phyloP scores from a whole-genome alignment of 2,113 vertebrate genomes.

The Carollia perspicillata region DNA sequence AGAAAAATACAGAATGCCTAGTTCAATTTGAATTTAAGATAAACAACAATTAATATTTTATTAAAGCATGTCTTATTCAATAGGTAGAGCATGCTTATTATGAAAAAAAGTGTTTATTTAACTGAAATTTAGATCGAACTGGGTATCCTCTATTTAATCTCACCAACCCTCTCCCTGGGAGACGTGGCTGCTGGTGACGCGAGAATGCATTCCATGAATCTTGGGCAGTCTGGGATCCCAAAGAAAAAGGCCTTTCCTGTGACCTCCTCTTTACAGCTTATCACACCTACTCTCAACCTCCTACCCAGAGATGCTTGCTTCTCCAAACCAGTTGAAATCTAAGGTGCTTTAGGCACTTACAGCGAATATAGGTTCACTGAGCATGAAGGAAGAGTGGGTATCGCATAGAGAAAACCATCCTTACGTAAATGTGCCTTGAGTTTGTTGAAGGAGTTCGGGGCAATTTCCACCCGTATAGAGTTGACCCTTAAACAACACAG shows the following conservation, averaged over 20 bases:
- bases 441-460: neutral
- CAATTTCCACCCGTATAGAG: neutral
- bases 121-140: conserved; percentile 3
- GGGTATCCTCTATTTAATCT: neutral
- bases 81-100: neutral
- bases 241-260: neutral
- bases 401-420: neutral
- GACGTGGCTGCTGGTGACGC: neutral
- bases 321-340: neutral
- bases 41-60: neutral
- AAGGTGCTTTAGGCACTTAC: neutral
- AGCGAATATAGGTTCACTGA: neutral
- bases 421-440: neutral
- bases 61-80: neutral
- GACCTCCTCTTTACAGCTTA: neutral
- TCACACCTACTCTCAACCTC: neutral
- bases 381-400: neutral
- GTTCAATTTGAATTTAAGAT: neutral
- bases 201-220: neutral
- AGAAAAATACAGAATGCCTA: neutral
- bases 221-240: neutral
- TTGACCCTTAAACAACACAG: neutral
- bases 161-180: neutral
- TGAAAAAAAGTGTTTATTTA: neutral
- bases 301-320: neutral